phyloP scores from a whole-genome alignment of 2,113 vertebrate species.

The Pedetes capensis region DNA sequence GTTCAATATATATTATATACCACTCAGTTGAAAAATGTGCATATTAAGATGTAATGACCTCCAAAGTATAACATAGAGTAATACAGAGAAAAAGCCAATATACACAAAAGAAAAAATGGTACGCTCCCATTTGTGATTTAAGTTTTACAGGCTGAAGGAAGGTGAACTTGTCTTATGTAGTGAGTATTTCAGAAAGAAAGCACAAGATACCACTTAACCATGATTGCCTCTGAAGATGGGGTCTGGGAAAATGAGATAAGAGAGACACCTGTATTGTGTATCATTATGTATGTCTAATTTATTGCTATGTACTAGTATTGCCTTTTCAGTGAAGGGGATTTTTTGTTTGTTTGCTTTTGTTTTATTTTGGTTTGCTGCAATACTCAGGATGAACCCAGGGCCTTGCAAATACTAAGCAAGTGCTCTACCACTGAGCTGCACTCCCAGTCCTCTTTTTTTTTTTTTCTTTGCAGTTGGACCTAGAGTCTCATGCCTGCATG shows the following conservation, averaged over 20 bases:
- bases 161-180: background rate
- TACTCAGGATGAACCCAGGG: too few species aligned
- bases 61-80: background rate
- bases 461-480: too few species aligned
- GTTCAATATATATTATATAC: background rate
- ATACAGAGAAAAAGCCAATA: constrained; percentile 43
- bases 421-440: too few species aligned
- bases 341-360: too few species aligned
- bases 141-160: background rate
- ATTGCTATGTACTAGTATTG: background rate
- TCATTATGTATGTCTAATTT: constrained; percentile 3
- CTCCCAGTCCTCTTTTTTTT: background rate
- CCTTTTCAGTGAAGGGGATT: too few species aligned
- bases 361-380: too few species aligned
- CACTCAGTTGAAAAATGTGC: background rate
- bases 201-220: background rate
- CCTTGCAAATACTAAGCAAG: too few species aligned
- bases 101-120: background rate
- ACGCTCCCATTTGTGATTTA: background rate
- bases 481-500: too few species aligned
- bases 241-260: background rate
- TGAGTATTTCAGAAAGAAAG: background rate
- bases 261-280: background rate
- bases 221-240: background rate
- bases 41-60: background rate